Evolutionary conservation across 2,888 invertebrate species (phyloP), one percentile per base, ranked within the genome.

Genomic region (Emesis russula): DNA sequence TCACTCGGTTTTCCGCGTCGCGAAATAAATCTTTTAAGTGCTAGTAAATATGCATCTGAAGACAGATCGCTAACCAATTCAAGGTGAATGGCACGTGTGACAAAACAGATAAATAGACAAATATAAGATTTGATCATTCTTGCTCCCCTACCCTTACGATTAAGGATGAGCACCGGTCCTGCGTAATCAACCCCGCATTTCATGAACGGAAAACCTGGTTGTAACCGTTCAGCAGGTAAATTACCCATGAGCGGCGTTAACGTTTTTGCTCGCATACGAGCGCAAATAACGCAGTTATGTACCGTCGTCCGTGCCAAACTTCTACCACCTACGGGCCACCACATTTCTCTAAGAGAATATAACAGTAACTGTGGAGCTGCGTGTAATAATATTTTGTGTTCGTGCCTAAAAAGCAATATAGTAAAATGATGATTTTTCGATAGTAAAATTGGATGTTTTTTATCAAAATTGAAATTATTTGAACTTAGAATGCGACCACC

Each of bases 391-490:
- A 13, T 44, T 11, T 44, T 44, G 44, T 44, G 44, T 44, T 44
- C 44, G 3, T 44, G 11, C 13, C 44, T 44, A 44, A 44, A 44
- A 13, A 44, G 44, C 13, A 44, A 44, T 58, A 18, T 15, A 18
- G 58, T 58, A 58, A 58, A n/a, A 18, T 58, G 71, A 63, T 73
- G 81, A 58, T 73, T 81, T 71, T 48, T 71, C 33, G 53, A 71
- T 31, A 73, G 38, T 13, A 73, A 53, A 13, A 81, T 18, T 33
- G 79, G 79, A 31, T 70, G 70, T 33, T 81, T 81, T 33, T 81
- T 81, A 73, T 81, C 36, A 44, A 44, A 44, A 44, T 44, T 44
- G 13, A 44, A 44, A 44, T 44, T 13, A 13, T 11, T 44, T 44
- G 44, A 44, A 44, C 2, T 44, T 3, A 13, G 44, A 44, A 44